phyloP scores from a whole-genome alignment of 2,888 invertebrate species.

The Bimastos eiseni region DNA sequence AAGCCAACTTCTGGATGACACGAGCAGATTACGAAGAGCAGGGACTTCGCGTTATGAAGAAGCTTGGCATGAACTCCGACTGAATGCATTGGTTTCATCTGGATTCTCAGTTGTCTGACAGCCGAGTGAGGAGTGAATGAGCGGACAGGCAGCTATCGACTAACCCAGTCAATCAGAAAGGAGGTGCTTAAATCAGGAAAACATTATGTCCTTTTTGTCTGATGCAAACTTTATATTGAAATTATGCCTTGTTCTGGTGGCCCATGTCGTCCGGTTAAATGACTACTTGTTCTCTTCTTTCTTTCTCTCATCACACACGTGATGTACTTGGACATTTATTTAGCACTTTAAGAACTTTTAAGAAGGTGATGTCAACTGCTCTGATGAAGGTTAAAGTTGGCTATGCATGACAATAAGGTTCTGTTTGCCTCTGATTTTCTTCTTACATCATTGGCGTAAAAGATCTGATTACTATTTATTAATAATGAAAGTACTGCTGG shows the following conservation, averaged over 20 bases:
- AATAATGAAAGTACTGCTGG: neutral
- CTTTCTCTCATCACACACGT: neutral
- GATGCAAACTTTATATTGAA: neutral
- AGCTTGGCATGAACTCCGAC: slow-evolving; percentile 41
- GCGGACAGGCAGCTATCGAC: neutral
- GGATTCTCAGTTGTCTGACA: neutral
- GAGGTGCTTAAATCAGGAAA: neutral
- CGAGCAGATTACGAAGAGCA: slow-evolving; percentile 90
- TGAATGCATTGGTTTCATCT: neutral
- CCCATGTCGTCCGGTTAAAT: neutral
- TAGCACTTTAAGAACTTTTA: neutral
- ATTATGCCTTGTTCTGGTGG: neutral
- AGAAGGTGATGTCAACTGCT: neutral
- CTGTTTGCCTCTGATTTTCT: neutral
- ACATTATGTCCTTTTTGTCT: neutral
- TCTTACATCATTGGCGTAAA: neutral
- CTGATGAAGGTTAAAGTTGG: too few species aligned
- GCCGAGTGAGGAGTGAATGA: neutral
- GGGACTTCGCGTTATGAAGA: slow-evolving; percentile 65
- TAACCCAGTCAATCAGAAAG: neutral
- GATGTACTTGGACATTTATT: neutral
- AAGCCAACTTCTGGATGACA: slow-evolving; percentile 91
- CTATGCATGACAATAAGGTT: neutral
- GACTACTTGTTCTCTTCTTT: neutral
- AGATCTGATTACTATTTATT: neutral